phyloP scores from a whole-genome alignment of 2,797 vertebrate genomes.

The Hoplostethus mediterraneus region DNA sequence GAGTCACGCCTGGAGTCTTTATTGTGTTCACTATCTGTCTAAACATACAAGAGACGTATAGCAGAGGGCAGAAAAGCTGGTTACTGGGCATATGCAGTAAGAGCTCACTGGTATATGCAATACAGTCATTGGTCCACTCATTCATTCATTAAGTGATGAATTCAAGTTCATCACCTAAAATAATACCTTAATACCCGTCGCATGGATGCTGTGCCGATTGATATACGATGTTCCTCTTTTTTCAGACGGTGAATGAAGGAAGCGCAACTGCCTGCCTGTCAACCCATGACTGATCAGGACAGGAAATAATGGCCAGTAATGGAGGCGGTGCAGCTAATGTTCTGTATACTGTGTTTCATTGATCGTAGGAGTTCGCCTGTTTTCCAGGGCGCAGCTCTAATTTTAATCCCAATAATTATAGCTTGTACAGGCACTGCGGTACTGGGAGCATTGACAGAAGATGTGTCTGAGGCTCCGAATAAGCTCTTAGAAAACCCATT shows the following conservation, averaged over 20 bases:
- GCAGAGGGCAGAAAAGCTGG: too few species aligned
- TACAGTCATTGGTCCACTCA: too few species aligned
- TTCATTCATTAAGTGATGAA: too few species aligned
- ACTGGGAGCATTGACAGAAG: slow-evolving; percentile 2
- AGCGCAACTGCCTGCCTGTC: background rate
- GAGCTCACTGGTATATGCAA: background rate
- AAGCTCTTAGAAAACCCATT: background rate
- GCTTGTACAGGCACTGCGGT: slow-evolving; percentile 2
- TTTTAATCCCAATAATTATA: slow-evolving; percentile 32
- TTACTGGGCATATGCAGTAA: background rate
- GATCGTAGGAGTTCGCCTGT: slow-evolving; percentile 25
- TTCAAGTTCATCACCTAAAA: background rate
- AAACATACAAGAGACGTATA: too few species aligned
- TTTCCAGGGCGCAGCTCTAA: background rate
- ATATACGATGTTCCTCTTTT: slow-evolving; percentile 5
- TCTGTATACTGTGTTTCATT: slow-evolving; percentile 27
- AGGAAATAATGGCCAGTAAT: slow-evolving; percentile 12
- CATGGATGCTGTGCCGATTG: slow-evolving; percentile 17
- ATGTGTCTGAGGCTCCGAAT: slow-evolving; percentile 1
- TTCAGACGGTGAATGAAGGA: background rate
- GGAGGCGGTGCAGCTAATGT: slow-evolving; percentile 7
- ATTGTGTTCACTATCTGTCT: too few species aligned
- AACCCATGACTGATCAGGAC: background rate
- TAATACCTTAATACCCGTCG: too few species aligned
- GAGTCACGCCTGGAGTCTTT: too few species aligned